Evolutionary conservation across 1,140 invertebrate species (phyloP).

Genomic region (Apis florea): DNA sequence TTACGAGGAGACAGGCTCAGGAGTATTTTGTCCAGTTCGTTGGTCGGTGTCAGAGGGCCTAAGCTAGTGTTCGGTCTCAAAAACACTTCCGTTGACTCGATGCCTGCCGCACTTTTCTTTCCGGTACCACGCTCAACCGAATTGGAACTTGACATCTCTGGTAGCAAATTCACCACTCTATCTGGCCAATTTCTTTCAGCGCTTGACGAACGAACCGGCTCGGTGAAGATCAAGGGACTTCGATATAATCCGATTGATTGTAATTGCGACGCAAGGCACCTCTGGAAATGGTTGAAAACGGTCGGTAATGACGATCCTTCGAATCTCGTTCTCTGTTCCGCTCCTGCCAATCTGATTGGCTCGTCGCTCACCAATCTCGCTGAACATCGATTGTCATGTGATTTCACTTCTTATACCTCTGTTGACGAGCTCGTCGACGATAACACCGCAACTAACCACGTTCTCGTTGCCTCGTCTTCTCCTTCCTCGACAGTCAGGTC

Average conservation of each 20-base stretch:
- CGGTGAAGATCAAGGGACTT: slow-evolving; percentile 87
- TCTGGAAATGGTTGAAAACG: slow-evolving; percentile 88
- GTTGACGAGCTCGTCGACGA: slow-evolving; percentile 71
- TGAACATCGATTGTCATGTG: slow-evolving; percentile 90
- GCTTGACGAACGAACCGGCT: slow-evolving; percentile 89
- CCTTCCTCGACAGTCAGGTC: slow-evolving; percentile 74
- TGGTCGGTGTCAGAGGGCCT: slow-evolving; percentile 89
- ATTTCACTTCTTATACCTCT: slow-evolving; percentile 66
- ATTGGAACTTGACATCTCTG: slow-evolving; percentile 88
- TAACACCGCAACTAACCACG: slow-evolving; percentile 63
- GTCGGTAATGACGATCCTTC: slow-evolving; percentile 71
- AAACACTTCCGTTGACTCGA: slow-evolving; percentile 88
- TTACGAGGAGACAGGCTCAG: slow-evolving; percentile 88
- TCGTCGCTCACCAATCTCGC: slow-evolving; percentile 85
- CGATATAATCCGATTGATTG: slow-evolving; percentile 90
- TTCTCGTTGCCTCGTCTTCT: neutral
- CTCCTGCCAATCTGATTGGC: slow-evolving; percentile 85
- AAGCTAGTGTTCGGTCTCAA: slow-evolving; percentile 86
- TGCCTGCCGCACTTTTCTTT: slow-evolving; percentile 91
- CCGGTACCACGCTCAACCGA: slow-evolving; percentile 93
- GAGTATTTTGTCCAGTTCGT: slow-evolving; percentile 89
- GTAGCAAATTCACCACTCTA: slow-evolving; percentile 88
- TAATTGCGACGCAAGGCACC: slow-evolving; percentile 89
- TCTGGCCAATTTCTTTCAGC: slow-evolving; percentile 88
- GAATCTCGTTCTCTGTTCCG: slow-evolving; percentile 81